Base-by-base conservation (phyloP, 2,888 invertebrate species). In the Drosophila recens region DNA sequence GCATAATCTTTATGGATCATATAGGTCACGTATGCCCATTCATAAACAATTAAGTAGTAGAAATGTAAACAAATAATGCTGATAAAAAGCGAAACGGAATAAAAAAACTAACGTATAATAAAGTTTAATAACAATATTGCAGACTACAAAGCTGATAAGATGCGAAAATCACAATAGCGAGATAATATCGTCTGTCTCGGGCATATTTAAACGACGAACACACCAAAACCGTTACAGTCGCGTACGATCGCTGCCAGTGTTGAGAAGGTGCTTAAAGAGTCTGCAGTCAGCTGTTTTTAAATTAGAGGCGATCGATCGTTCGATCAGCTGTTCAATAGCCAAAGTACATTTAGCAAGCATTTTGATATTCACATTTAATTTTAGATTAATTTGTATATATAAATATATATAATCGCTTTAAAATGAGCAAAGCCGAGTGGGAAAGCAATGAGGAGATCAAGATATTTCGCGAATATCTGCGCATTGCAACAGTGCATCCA, bases 401-500 rank as follows among this genome's bases (percentile, higher is more conserved):
- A 52, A 15, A 33, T 13, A 30, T 4, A 15, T n/a, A 46, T 36
- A 43, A 49, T 52, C 3, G 17, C 56, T 56, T 8, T 20, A 73
- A 52, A 38, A 83, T 84, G 83, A 72, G 87, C 64, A 58, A 73
- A 33, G 43, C 73, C 6, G 64, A 79, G 72, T 94, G 93, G 94
- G 93, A 93, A 63, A 91, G 91, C 48, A 93, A 94, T 87, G 93
- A 94, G 86, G 95, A 96, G 76, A 94, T 97, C 66, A 94, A 96
- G 80, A 95, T 96, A 90, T 97, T 98, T 89, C 94, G 96, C 69
- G 96, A 97, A 90, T 98, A 98, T 93, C 93, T 98, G 59, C 94
- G 95, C 84, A 97, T 98, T 87, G 96, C 97, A 10, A 97, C 97
- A 51, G 97, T 98, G 3, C 98, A 98, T 87, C 98, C 98, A 0